Evolutionary conservation across 2,797 vertebrate species (phyloP).

Genomic region (Cercopithecus mitis): DNA sequence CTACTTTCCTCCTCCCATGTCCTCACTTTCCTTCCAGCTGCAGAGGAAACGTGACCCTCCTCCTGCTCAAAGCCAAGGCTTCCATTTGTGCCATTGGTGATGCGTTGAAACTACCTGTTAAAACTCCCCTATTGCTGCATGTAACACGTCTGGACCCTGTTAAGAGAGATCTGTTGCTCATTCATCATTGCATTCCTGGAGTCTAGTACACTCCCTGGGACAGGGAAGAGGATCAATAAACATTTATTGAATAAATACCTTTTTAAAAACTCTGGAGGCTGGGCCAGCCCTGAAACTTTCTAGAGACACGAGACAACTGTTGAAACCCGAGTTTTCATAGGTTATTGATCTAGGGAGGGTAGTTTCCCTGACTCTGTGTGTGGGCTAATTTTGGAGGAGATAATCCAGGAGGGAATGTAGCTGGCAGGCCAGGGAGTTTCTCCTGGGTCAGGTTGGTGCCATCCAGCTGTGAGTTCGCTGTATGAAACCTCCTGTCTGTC

Average conservation of each 20-base stretch:
- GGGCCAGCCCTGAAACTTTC: neutral
- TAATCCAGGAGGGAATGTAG: conserved; percentile 58
- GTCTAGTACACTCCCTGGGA: neutral
- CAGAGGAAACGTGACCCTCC: neutral
- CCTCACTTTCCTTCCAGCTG: neutral
- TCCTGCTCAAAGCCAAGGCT: neutral
- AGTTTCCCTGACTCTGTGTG: conserved; percentile 33
- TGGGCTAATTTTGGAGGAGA: conserved; percentile 70
- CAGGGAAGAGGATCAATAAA: neutral
- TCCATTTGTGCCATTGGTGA: neutral
- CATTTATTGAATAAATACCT: neutral
- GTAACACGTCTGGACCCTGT: neutral
- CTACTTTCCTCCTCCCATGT: neutral
- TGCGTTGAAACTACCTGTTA: neutral
- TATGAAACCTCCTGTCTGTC: neutral
- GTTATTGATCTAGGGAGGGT: conserved; percentile 18
- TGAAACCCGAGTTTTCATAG: neutral
- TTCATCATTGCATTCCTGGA: neutral
- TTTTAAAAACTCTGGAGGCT: neutral
- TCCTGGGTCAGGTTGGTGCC: conserved; percentile 59
- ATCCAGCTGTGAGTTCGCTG: conserved; percentile 68
- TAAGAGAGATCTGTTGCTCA: neutral
- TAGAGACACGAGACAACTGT: neutral
- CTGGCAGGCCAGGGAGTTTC: conserved; percentile 39
- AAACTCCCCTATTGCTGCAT: neutral